Conservation (phyloP, 2,888 invertebrate species). For the Rhorus exstirpatorius region DNA sequence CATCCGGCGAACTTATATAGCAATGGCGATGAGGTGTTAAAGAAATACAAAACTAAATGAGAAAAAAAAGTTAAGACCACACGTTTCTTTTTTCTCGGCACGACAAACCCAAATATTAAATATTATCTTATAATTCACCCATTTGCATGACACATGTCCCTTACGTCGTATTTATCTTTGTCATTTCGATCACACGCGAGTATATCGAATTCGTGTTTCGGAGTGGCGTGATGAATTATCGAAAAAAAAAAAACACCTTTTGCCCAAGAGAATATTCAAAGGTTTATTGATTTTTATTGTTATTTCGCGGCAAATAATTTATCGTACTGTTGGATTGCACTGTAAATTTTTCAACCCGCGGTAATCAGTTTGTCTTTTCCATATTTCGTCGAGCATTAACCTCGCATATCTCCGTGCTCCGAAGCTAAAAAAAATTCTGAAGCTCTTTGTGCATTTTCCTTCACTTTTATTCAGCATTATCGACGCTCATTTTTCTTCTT, state of each 20-base stretch:
- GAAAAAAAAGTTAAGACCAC: constrained; percentile 1
- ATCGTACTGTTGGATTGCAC: background rate
- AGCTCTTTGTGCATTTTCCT: background rate
- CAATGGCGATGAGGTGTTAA: background rate
- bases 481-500: background rate
- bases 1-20: background rate
- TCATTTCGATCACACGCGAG: background rate
- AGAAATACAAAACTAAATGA: background rate
- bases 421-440: no score
- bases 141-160: constrained; percentile 6
- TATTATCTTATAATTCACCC: constrained; percentile 17
- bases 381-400: background rate
- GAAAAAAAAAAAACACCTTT: constrained; percentile 9
- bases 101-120: constrained; percentile 11
- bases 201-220: constrained; percentile 3
- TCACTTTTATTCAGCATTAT: background rate
- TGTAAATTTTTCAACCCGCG: constrained; percentile 4
- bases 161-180: constrained; percentile 26
- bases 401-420: no score
- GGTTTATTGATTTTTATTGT: background rate
- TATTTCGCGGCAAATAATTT: constrained; percentile 7
- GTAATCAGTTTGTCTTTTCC: background rate
- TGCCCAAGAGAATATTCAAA: background rate
- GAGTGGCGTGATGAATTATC: constrained; percentile 15
- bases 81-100: no score